phyloP scores from a whole-genome alignment of 1,140 invertebrate species.

The Platyscapa corneri region DNA sequence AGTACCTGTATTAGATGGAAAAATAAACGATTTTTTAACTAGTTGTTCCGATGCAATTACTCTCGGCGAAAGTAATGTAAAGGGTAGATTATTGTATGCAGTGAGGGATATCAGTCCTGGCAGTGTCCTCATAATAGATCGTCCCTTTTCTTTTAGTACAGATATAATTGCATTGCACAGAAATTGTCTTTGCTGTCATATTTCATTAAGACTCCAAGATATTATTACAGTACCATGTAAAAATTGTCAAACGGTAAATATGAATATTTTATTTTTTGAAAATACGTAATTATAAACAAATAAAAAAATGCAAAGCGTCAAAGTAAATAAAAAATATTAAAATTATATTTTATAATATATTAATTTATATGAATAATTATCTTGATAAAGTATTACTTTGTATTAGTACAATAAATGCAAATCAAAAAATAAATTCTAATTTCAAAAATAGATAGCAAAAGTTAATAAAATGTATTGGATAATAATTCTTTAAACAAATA shows the following conservation, averaged over 20 bases:
- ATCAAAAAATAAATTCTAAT: too few relatives aligned
- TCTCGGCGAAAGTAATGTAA: constrained; percentile 56
- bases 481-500: too few relatives aligned
- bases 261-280: constrained; percentile 2
- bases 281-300: neutral
- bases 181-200: constrained; percentile 76
- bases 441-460: too few relatives aligned
- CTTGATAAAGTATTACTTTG: too few relatives aligned
- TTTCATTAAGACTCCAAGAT: constrained; percentile 62
- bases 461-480: too few relatives aligned
- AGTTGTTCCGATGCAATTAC: constrained; percentile 64
- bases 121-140: constrained; percentile 72
- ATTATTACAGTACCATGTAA: constrained; percentile 72
- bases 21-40: constrained; percentile 59
- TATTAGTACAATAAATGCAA: too few relatives aligned
- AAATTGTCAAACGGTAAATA: constrained; percentile 72
- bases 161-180: constrained; percentile 66
- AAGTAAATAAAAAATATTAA: too few relatives aligned
- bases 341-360: too few relatives aligned
- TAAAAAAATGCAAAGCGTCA: too few relatives aligned
- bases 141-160: constrained; percentile 71
- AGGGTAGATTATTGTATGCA: constrained; percentile 67
- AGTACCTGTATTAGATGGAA: constrained; percentile 61
- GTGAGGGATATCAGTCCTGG: constrained; percentile 68
- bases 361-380: too few relatives aligned